Evolutionary conservation across 2,113 vertebrate species (phyloP).

Genomic region (Oreochromis tanganicae): DNA sequence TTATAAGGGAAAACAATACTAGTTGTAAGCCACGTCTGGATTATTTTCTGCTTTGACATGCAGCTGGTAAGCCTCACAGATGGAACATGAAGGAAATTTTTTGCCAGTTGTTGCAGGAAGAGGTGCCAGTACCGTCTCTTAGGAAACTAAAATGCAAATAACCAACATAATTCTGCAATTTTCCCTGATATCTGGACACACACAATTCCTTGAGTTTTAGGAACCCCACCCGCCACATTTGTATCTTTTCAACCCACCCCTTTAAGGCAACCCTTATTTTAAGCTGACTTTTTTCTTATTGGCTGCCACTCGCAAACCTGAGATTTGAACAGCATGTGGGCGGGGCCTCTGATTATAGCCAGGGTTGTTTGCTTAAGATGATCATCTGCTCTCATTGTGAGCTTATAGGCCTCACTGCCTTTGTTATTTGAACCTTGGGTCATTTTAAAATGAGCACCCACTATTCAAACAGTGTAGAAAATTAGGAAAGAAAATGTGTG

Average conservation of each 20-base stretch:
- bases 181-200: not conserved
- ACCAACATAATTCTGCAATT: not conserved
- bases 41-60: not conserved
- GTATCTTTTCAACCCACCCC: not conserved
- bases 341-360: not conserved
- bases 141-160: not conserved
- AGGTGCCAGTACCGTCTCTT: not conserved
- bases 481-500: not conserved
- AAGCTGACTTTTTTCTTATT: not conserved
- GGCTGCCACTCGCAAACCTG: not conserved
- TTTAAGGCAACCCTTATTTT: not conserved
- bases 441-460: not conserved
- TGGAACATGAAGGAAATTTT: not conserved
- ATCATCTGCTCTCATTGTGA: not conserved
- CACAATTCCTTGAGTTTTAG: not conserved
- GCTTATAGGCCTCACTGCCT: not conserved
- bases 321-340: not conserved
- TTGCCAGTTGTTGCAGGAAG: not conserved
- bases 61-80: not conserved
- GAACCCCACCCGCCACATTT: not conserved
- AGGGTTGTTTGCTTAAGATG: not conserved
- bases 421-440: not conserved
- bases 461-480: not conserved
- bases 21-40: not conserved
- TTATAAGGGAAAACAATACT: not conserved